These are phyloP conservation scores for Catamblyrhynchus diadema DNA, from an alignment of 2,797 vertebrate species.

Conservation along the genomic window DNA sequence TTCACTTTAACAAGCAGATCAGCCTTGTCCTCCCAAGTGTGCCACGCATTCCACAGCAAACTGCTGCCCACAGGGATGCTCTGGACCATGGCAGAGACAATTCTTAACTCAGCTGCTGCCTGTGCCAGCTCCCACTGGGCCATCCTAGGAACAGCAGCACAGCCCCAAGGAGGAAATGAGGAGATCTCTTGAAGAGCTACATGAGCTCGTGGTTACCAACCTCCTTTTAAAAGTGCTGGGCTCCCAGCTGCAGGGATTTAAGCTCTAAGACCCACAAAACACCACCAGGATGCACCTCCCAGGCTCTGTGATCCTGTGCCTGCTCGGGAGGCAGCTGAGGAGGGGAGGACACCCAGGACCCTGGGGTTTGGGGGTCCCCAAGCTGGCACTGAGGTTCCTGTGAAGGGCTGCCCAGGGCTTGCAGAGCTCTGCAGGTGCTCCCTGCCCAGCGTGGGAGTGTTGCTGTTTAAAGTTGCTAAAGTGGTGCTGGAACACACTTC, in stretches of 20 bases:
- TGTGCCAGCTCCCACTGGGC: constrained; percentile 71
- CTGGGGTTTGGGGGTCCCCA: not conserved
- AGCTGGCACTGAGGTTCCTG: rapidly evolving
- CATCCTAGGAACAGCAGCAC: constrained; percentile 50
- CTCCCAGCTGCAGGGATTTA: not conserved
- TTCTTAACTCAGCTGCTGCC: constrained; percentile 71
- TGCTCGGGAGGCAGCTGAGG: not conserved
- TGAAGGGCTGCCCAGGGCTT: rapidly evolving
- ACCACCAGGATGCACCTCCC: not conserved
- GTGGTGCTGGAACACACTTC: not conserved
- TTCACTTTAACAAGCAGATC: not conserved
- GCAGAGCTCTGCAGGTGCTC: not conserved
- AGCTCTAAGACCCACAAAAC: not conserved
- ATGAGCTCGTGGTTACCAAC: rapidly evolving
- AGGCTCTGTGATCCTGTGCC: not conserved
- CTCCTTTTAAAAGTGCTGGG: not conserved
- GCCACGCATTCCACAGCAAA: constrained; percentile 70
- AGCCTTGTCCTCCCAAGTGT: not conserved
- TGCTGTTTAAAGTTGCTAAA: not conserved
- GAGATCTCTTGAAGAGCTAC: rapidly evolving
- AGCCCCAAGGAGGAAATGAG: not conserved
- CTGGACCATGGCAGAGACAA: constrained; percentile 70
- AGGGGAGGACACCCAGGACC: not conserved
- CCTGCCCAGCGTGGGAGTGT: rapidly evolving
- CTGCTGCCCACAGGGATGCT: constrained; percentile 63